Conservation (phyloP, 1,140 invertebrate species). For the Homalodisca vitripennis region DNA sequence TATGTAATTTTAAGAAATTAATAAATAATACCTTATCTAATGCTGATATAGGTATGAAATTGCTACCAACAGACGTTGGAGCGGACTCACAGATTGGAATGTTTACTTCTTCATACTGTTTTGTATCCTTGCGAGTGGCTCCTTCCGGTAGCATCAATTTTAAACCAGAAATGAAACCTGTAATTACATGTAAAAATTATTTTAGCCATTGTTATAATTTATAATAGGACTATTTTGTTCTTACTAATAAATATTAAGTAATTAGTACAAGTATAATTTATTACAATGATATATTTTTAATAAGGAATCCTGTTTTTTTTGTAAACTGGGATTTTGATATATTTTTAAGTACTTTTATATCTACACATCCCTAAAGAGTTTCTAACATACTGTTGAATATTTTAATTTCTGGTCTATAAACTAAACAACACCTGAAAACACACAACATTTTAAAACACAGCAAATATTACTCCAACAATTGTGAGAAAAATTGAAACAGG, state of each 20-base stretch:
- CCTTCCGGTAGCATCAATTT: conserved; percentile 80
- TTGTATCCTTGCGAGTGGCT: conserved; percentile 65
- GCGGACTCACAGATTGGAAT: conserved; percentile 75
- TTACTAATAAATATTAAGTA: neutral
- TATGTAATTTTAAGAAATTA: conserved; percentile 19
- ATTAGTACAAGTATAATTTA: neutral
- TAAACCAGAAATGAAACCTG: conserved; percentile 74
- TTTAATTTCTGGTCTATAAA: too few relatives aligned
- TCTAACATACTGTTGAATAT: too few relatives aligned
- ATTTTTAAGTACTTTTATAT: too few relatives aligned
- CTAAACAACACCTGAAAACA: too few relatives aligned
- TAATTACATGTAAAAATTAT: conserved; percentile 40
- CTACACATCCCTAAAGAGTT: too few relatives aligned
- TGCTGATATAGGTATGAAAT: conserved; percentile 65
- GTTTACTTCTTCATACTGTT: conserved; percentile 81
- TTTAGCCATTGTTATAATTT: neutral
- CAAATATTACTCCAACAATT: too few relatives aligned
- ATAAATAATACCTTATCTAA: conserved; percentile 69
- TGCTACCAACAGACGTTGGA: conserved; percentile 63
- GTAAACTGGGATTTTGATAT: too few relatives aligned
- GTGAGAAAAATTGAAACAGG: too few relatives aligned
- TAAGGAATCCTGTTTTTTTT: neutral
- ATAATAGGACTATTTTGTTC: neutral
- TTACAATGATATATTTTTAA: neutral
- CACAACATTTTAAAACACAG: too few relatives aligned